Base-by-base conservation (phyloP, 2,113 vertebrate species). In the Tapirus terrestris region DNA sequence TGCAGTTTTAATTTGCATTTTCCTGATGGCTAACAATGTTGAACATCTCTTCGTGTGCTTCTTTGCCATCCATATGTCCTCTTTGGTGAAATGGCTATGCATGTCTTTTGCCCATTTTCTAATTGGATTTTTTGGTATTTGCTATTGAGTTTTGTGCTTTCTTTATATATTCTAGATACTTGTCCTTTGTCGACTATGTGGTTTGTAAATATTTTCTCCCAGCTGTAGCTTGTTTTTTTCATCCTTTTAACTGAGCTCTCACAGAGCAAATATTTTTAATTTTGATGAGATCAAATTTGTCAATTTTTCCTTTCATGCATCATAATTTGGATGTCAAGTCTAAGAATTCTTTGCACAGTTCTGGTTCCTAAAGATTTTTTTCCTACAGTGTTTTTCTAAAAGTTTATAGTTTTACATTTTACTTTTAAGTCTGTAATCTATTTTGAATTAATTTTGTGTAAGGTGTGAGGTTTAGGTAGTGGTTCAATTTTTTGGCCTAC, bases 151-250 rank as follows among this genome's bases (percentile, higher is more conserved):
- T 76, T 73, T 94, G 48, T 73, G 10, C 10, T 43, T 87, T 82
- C 60, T 89, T 75, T 87, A 23, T 45, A 6, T 81, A 53, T 58
- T 65, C 20, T 53, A 73, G 27, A 91, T 79, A 33, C 63, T 79
- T 72, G 31, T 88, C 23, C 33, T 93, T 90, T 77, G 89, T 76
- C 53, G 67, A 73, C 53, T 39, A 29, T 60, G 31, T 67, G 39
- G n/a, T 91, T 76, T 90, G 85, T 10, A 89, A 86, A 80, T 91
- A 70, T 77, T 95, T 96, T 86, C 39, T 63, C 31, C 79, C 23
- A 51, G 27, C n/a, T 68, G 33, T 67, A 60, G 31, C 13, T 53
- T 73, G n/a, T 31, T 60, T 89, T 89, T 77, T 70, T 65, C n/a
- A 91, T 77, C 27, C n/a, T 91, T n/a, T 92, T 76, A 61, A 25